phyloP scores from a whole-genome alignment of 1,140 invertebrate genomes.

The Pseudachorutes palmiensis region DNA sequence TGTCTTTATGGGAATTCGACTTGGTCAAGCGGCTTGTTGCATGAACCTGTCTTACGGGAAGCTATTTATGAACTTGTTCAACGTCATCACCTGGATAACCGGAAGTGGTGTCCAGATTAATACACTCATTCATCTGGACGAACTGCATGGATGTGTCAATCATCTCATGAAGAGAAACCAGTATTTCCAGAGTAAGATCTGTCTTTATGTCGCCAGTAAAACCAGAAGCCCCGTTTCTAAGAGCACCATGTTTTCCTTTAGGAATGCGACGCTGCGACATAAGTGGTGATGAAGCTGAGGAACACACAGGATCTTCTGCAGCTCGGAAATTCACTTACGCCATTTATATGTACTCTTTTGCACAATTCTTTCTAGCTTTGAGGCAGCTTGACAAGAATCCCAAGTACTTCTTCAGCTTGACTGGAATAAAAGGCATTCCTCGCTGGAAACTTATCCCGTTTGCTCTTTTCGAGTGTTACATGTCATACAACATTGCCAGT shows the following conservation, averaged over 20 bases:
- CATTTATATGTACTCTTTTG: neutral
- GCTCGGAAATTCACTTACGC: neutral
- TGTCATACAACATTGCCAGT: neutral
- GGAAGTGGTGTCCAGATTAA: neutral
- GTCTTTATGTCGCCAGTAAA: no score
- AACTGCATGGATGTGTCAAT: neutral
- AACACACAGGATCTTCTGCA: no score
- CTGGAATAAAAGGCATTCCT: neutral
- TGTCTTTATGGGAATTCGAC: neutral
- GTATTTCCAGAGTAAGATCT: neutral
- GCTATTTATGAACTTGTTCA: slow-evolving; percentile 5
- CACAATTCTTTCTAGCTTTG: slow-evolving; percentile 3
- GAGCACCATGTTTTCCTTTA: no score
- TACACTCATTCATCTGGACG: neutral
- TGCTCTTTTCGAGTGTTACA: neutral
- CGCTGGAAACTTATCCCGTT: neutral
- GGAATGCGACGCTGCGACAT: no score
- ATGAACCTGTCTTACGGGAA: slow-evolving; percentile 7
- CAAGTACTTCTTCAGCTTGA: neutral
- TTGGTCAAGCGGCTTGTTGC: neutral
- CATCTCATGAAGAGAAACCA: neutral
- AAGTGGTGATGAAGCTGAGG: no score
- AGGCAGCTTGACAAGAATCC: neutral
- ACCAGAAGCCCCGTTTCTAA: no score
- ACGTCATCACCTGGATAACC: neutral